phyloP scores from a whole-genome alignment of 2,888 invertebrate species.

The Drosophila austrosaltans region DNA sequence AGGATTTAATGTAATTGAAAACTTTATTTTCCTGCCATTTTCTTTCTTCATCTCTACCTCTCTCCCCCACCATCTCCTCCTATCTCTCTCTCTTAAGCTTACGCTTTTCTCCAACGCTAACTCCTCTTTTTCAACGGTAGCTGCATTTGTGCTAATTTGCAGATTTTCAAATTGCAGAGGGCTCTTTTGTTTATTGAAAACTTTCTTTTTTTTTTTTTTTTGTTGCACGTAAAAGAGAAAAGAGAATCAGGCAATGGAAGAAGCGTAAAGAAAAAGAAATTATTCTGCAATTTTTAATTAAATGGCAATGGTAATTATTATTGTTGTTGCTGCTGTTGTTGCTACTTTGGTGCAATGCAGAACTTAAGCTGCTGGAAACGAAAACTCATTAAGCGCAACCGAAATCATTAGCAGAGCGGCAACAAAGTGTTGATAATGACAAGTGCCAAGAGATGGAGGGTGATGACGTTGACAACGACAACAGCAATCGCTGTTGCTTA shows the following conservation, averaged over 20 bases:
- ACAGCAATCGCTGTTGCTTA: too few species aligned
- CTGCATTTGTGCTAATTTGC: slow-evolving; percentile 71
- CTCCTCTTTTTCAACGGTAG: slow-evolving; percentile 27
- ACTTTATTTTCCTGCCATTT: slow-evolving; percentile 57
- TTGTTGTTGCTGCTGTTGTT: slow-evolving; percentile 42
- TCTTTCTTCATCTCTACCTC: slow-evolving; percentile 13
- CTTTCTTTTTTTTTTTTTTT: slow-evolving; percentile 11
- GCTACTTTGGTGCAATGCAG: slow-evolving; percentile 45
- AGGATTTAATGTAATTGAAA: slow-evolving; percentile 77
- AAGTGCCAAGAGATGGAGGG: slow-evolving; percentile 14
- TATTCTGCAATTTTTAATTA: slow-evolving; percentile 79
- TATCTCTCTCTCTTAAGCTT: slow-evolving; percentile 12
- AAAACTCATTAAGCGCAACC: slow-evolving; percentile 76
- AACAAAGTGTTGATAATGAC: slow-evolving; percentile 46
- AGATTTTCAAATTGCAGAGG: slow-evolving; percentile 68
- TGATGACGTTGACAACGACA: slow-evolving; percentile 24
- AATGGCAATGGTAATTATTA: slow-evolving; percentile 73
- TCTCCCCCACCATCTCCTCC: slow-evolving; percentile 7
- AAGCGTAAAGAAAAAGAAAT: slow-evolving; percentile 72
- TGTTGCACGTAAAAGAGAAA: slow-evolving; percentile 24
- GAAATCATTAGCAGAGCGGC: slow-evolving; percentile 61
- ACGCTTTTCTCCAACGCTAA: slow-evolving; percentile 13
- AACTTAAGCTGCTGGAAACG: slow-evolving; percentile 75
- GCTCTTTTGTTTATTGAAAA: slow-evolving; percentile 66
- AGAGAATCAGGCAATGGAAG: slow-evolving; percentile 36